Evolutionary conservation across 2,888 invertebrate species (phyloP), one percentile per base, ranked within the genome.

Genomic region (Acanthosepion esculentum): DNA sequence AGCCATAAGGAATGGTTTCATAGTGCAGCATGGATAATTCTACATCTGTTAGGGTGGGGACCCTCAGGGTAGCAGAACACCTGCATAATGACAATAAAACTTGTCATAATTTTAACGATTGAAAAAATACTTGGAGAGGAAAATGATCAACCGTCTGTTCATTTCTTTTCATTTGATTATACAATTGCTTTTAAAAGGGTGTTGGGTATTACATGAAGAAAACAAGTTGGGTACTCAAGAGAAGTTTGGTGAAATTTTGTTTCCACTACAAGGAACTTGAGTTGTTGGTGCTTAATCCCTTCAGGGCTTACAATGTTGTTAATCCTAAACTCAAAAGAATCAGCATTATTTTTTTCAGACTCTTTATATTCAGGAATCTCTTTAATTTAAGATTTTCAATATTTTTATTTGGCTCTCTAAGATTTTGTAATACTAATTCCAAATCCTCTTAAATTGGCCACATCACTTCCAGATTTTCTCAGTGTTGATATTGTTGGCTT

Each of bases 201-300:
- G 78, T 78, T 78, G 33, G n/a, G 33, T 78, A 33, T 33, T n/a
- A 33, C 4, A n/a, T 12, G 12, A 78, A 78, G 78, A 78, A 78
- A n/a, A 78, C 78, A 78, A 78, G 78, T 78, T 78, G 78, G n/a
- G n/a, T 78, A 78, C 78, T 78, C 33, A 33, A 78, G n/a, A n/a
- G 15, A n/a, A 78, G 33, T 78, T 59, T 78, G 33, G 78, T 78
- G 18, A n/a, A 78, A 78, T n/a, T 33, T 10, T 78, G n/a, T 23
- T 64, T 64, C 64, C 64, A 26, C 26, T 7, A 29, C 64, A 78
- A 78, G 78, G 33, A 78, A 78, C 78, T 78, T n/a, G 78, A 78
- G n/a, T 78, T 78, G 8, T n/a, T 78, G 12, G n/a, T 78, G n/a
- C 12, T 78, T n/a, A 12, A 33, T 78, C 18, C 78, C 78, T 78